These are phyloP conservation scores for Nicator chloris DNA, from an alignment of 2,113 vertebrate genomes.

Conservation along the genomic window DNA sequence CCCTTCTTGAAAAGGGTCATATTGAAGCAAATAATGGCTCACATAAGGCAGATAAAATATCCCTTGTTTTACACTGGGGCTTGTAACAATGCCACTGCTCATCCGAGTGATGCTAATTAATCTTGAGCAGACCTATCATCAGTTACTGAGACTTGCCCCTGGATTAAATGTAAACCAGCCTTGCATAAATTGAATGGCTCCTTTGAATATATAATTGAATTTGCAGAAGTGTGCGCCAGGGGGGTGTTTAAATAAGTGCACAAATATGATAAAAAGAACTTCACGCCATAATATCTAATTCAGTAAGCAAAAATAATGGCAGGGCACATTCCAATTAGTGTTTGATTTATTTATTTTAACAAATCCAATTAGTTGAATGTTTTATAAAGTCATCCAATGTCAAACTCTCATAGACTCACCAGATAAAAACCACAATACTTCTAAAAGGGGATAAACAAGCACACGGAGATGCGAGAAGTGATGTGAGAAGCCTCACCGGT, in stretches of 20 bases:
- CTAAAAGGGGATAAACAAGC: constrained; percentile 29
- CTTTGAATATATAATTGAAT: constrained; percentile 81
- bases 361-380: constrained; percentile 79
- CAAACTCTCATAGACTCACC: constrained; percentile 65
- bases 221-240: constrained; percentile 73
- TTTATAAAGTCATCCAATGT: constrained; percentile 84
- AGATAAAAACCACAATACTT: constrained; percentile 19
- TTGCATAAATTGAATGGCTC: constrained; percentile 75
- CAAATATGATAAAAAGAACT: constrained; percentile 82
- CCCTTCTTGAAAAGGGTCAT: constrained; percentile 5
- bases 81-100: constrained; percentile 50
- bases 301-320: constrained; percentile 83
- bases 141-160: constrained; percentile 67
- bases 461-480: too few relatives aligned
- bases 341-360: constrained; percentile 84
- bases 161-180: constrained; percentile 76
- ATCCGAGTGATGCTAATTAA: constrained; percentile 72
- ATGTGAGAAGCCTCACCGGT: neutral
- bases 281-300: constrained; percentile 76
- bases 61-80: constrained; percentile 29
- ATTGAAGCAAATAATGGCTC: neutral
- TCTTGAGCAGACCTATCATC: constrained; percentile 65
- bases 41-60: constrained; percentile 12
- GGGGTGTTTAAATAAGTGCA: constrained; percentile 82
- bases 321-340: constrained; percentile 77